Base-by-base conservation (phyloP, 2,113 vertebrate genomes). In the Xenus cinereus region DNA sequence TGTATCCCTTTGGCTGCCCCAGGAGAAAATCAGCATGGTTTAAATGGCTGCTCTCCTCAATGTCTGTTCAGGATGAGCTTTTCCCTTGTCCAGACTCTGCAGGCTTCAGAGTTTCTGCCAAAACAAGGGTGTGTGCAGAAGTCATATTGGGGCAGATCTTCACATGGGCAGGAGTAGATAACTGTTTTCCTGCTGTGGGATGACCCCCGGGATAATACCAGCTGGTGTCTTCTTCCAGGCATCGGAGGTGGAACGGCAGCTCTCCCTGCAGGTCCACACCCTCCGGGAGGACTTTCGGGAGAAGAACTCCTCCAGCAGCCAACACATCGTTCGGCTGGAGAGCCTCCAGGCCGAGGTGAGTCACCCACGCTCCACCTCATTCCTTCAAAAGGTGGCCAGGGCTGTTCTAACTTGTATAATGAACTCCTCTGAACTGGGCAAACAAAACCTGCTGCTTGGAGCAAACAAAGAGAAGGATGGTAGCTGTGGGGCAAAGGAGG, bases 271-370 rank as follows among this genome's bases (percentile, higher is more conserved):
- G 98, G 99, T 99, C 92, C 98, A 99, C 79, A 99, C 98, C 27
- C 98, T 99, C 96, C 98, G 98, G 96, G 99, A 99, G 85, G 99
- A 99, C 96, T 99, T 99, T 84, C 98, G 99, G 95, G 99, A 99
- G 98, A 99, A 99, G 97, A 99, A 98, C 74, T 97, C 99, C 14
- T 99, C 99, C 63, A 99, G 99, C 94, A 99, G 97, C 96, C 99
- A 99, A 96, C 99, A 99, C 94, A 99, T 99, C 96, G 98, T 99
- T 64, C 98, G 98, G n/a, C 98, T 99, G 1, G 99, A 99, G 97
- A 99, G 98, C 92, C 98, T 99, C 67, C 99, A 99, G 96, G 99
- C 99, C 0, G 99, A 99, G 99, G 99, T 99, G 97, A 98, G 98
- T 87, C 84, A 51, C 23, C 28, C 8, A 1, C 0, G 2, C 43